These are phyloP conservation scores for Acrobasis consociella DNA, from an alignment of 2,888 invertebrate species.

Conservation along the genomic window DNA sequence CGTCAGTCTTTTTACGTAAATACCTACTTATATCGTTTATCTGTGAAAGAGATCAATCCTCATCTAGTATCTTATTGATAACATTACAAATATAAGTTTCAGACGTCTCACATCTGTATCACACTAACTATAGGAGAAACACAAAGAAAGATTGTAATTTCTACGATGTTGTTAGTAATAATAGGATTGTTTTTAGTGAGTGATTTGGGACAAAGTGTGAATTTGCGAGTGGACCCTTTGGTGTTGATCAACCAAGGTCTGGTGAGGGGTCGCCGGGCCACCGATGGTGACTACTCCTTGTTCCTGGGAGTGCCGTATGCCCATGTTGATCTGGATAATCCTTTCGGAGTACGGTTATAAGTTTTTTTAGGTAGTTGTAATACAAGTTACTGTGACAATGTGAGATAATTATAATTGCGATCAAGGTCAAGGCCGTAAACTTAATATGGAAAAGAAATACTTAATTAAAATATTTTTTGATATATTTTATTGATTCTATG, in stretches of 20 bases:
- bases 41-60: neutral
- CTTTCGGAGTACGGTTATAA: conserved; percentile 69
- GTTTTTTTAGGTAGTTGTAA: no score
- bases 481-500: no score
- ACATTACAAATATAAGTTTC: conserved; percentile 14
- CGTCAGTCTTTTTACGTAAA: neutral
- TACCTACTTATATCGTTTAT: conserved; percentile 7
- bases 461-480: no score
- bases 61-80: conserved; percentile 2
- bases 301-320: conserved; percentile 75
- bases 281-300: conserved; percentile 64
- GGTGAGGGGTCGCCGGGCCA: conserved; percentile 62
- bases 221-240: conserved; percentile 66
- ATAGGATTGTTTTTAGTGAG: conserved; percentile 38
- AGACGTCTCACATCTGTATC: neutral
- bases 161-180: conserved; percentile 42
- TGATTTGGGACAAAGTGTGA: conserved; percentile 37
- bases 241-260: conserved; percentile 68
- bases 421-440: no score
- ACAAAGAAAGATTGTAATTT: neutral
- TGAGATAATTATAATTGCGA: no score
- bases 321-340: conserved; percentile 58
- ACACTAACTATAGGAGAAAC: neutral
- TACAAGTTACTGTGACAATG: no score
- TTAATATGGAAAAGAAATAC: no score